Evolutionary conservation across 2,113 vertebrate genomes (phyloP).

Genomic region (Bettongia penicillata): DNA sequence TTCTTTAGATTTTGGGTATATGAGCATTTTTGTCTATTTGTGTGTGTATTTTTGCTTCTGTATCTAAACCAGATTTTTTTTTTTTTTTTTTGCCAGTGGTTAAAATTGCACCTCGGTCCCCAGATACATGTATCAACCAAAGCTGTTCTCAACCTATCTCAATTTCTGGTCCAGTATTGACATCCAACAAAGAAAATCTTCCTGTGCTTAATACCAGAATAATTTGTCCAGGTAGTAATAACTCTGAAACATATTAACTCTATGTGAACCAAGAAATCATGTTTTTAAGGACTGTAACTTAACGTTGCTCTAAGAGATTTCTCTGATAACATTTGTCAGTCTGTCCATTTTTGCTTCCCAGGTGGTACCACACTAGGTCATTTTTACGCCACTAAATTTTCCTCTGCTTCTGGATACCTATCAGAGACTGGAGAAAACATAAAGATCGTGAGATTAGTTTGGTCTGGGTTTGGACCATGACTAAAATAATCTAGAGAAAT

Average conservation of each 20-base stretch:
- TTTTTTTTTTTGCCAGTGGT: conserved; percentile 75
- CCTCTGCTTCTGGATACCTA: neutral
- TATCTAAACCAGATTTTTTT: conserved; percentile 52
- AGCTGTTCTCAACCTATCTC: conserved; percentile 89
- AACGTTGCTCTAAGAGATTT: conserved; percentile 24
- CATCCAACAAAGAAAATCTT: conserved; percentile 96
- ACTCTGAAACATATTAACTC: neutral
- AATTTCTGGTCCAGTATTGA: conserved; percentile 89
- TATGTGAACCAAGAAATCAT: neutral
- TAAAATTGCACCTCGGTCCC: conserved; percentile 89
- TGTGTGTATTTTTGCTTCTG: conserved; percentile 23
- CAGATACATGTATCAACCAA: conserved; percentile 88
- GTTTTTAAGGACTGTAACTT: conserved; percentile 36
- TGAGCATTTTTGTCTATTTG: neutral
- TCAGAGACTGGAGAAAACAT: neutral
- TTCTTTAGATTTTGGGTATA: conserved; percentile 8
- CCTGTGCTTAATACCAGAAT: conserved; percentile 98
- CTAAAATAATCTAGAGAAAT: neutral
- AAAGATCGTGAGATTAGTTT: neutral
- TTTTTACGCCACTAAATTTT: neutral
- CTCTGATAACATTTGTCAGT: neutral
- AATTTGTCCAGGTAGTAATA: conserved; percentile 94
- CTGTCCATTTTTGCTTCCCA: neutral
- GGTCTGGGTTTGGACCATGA: neutral
- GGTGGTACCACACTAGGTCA: neutral